phyloP scores from a whole-genome alignment of 2,113 vertebrate genomes.

The Podiceps cristatus region DNA sequence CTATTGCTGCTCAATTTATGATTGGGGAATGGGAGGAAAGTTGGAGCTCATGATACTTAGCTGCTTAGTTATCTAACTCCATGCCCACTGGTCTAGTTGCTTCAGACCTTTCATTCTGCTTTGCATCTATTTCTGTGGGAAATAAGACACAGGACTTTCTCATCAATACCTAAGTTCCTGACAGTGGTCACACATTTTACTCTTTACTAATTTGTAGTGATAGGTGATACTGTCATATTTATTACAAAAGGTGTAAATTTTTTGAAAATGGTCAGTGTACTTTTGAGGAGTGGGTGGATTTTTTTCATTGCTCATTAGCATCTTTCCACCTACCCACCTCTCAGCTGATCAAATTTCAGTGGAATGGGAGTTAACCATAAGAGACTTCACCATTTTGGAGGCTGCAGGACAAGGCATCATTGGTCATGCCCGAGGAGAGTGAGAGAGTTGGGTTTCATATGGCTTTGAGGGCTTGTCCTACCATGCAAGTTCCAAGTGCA shows the following conservation, averaged over 20 bases:
- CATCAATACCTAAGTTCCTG: neutral
- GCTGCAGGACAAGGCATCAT: neutral
- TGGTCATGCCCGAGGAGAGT: neutral
- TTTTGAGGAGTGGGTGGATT: neutral
- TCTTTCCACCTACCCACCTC: neutral
- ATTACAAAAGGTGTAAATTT: neutral
- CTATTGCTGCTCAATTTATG: neutral
- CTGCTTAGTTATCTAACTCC: neutral
- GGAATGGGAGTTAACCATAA: neutral
- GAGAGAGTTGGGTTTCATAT: neutral
- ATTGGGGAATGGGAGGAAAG: neutral
- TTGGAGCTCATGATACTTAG: neutral
- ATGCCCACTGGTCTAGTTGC: neutral
- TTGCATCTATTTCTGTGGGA: neutral
- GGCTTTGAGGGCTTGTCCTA: neutral
- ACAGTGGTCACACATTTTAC: neutral
- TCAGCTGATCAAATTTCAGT: neutral
- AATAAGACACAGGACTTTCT: neutral
- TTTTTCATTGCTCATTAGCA: neutral
- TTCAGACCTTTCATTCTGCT: neutral
- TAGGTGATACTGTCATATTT: neutral
- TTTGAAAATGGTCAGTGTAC: neutral
- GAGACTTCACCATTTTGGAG: neutral
- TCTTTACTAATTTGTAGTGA: rapidly evolving
- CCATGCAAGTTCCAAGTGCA: neutral